Conservation (phyloP, 1,140 invertebrate genomes). For the Matsumurasca onukii region DNA sequence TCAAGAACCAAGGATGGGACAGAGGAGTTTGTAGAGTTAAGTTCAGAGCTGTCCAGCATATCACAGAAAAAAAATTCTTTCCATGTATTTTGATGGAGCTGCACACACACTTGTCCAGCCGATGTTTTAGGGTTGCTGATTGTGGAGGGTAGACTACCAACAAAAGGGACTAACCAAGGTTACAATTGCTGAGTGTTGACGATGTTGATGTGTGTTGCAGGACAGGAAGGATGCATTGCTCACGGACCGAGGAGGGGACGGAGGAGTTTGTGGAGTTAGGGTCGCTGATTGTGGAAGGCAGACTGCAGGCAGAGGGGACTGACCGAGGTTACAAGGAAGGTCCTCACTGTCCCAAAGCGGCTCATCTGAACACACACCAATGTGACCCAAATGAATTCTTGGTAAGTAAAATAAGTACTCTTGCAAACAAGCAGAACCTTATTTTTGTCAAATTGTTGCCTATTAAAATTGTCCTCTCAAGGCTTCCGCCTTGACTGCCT, state of each 20-base stretch:
- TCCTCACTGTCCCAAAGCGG: slow-evolving; percentile 62
- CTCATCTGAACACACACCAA: slow-evolving; percentile 27
- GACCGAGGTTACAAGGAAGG: slow-evolving; percentile 60
- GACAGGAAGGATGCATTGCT: slow-evolving; percentile 12
- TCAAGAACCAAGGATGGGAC: slow-evolving; percentile 30
- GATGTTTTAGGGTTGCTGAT: too few relatives aligned
- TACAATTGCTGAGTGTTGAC: neutral
- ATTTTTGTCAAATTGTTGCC: too few relatives aligned
- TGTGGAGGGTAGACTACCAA: too few relatives aligned
- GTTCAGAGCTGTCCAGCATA: neutral
- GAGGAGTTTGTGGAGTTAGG: slow-evolving; percentile 39
- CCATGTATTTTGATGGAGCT: neutral
- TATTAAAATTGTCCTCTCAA: too few relatives aligned
- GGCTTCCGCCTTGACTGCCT: too few relatives aligned
- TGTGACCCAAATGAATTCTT: slow-evolving; percentile 26
- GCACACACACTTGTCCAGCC: neutral
- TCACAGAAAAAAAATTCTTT: neutral
- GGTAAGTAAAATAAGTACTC: slow-evolving; percentile 3
- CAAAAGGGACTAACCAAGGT: neutral
- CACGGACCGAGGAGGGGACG: slow-evolving; percentile 31
- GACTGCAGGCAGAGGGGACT: slow-evolving; percentile 31
- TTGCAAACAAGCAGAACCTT: too few relatives aligned
- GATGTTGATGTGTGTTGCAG: neutral
- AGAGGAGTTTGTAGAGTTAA: slow-evolving; percentile 30
- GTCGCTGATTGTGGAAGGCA: slow-evolving; percentile 40